Evolutionary conservation across 2,797 vertebrate genomes (phyloP).

Genomic region (Mycteria americana): DNA sequence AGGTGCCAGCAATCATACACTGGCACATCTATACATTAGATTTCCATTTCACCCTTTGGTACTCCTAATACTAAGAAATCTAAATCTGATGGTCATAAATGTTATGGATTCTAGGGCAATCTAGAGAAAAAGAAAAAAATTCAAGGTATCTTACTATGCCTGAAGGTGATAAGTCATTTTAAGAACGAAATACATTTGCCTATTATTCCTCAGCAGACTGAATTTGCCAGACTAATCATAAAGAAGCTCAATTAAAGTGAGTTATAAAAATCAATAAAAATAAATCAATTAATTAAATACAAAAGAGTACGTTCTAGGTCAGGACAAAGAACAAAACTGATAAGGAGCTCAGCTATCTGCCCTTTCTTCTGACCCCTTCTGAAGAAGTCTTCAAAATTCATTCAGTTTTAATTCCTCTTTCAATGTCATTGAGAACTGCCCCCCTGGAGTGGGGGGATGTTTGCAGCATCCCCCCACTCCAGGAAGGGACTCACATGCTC

Average conservation of each 20-base stretch:
- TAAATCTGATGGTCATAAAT: neutral
- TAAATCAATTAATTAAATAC: neutral
- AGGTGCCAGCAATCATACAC: neutral
- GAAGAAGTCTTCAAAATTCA: neutral
- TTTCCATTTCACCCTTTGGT: neutral
- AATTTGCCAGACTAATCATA: neutral
- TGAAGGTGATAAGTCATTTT: neutral
- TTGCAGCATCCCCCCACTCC: too few species aligned
- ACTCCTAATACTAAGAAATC: neutral
- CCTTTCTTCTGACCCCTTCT: neutral
- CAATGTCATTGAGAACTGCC: too few species aligned
- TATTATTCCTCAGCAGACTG: neutral
- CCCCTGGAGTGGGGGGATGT: too few species aligned
- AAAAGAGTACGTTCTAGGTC: neutral
- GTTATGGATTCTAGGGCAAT: neutral
- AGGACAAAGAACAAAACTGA: neutral
- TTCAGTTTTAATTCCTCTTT: constrained; percentile 14
- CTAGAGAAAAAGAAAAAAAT: neutral
- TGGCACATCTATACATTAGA: neutral
- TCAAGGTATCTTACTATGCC: neutral
- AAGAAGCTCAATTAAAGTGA: neutral
- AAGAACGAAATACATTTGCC: neutral
- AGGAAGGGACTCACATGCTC: neutral
- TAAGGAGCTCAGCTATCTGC: neutral
- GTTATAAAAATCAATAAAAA: neutral